Percentiles rank a stretch among this genome's conserved stretches.
Conservation (phyloP, 2,113 vertebrate species). For the Lanius ludovicianus region DNA sequence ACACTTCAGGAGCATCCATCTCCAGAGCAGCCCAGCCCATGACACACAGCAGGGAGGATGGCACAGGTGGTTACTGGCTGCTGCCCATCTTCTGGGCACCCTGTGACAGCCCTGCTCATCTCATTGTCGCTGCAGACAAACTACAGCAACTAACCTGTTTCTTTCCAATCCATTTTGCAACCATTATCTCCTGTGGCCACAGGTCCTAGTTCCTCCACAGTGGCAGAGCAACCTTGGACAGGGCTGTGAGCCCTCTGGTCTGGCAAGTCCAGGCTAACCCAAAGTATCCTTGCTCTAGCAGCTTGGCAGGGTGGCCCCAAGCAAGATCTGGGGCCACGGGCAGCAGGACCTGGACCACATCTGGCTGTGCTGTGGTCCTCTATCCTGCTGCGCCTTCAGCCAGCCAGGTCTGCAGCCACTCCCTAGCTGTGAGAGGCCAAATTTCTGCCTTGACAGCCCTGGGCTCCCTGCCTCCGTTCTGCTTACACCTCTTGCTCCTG, state of each 20-base stretch:
- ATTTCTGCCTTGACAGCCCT: background rate
- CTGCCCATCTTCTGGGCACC: background rate
- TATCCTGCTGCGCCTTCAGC: background rate
- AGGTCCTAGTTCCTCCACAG: background rate
- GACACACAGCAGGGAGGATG: background rate
- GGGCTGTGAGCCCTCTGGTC: background rate
- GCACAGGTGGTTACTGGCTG: background rate
- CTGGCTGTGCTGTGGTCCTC: background rate
- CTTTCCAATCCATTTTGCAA: background rate
- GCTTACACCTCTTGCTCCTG: background rate
- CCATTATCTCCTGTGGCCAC: background rate
- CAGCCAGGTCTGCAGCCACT: background rate
- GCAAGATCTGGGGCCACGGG: background rate
- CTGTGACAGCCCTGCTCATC: fast-evolving
- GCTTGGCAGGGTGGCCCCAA: background rate
- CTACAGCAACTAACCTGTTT: background rate
- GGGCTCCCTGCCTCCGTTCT: background rate
- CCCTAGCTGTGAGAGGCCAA: background rate
- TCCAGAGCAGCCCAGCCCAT: background rate
- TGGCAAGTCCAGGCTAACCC: background rate
- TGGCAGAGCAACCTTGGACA: background rate
- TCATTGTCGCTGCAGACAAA: background rate
- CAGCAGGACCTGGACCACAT: background rate
- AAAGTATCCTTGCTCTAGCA: background rate
- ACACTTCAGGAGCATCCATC: background rate